phyloP scores from a whole-genome alignment of 2,113 vertebrate genomes.

The Microtus ochrogaster region DNA sequence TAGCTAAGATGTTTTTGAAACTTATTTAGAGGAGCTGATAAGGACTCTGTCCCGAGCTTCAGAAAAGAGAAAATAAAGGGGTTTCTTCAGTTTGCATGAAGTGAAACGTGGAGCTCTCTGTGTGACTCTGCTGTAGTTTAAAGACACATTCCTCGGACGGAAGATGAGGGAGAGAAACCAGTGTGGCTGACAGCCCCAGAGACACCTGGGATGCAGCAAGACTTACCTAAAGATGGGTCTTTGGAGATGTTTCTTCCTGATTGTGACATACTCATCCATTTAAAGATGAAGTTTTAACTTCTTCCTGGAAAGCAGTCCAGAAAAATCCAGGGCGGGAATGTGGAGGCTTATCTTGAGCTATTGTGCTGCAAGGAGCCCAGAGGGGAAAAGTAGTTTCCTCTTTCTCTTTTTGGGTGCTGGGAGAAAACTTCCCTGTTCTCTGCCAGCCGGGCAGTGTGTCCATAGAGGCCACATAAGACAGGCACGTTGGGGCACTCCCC shows the following conservation, averaged over 20 bases:
- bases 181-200: conserved; percentile 44
- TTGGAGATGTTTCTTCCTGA: conserved; percentile 94
- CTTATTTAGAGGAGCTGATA: conserved; percentile 70
- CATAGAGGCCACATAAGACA: conserved; percentile 91
- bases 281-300: conserved; percentile 86
- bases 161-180: conserved; percentile 51
- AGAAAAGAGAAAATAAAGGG: conserved; percentile 52
- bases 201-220: conserved; percentile 57
- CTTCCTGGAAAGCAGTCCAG: conserved; percentile 86
- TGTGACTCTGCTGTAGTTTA: conserved; percentile 21
- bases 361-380: conserved; percentile 85
- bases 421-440: conserved; percentile 89
- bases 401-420: conserved; percentile 87
- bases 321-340: conserved; percentile 83
- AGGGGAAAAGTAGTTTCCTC: conserved; percentile 80
- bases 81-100: background rate
- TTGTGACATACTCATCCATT: conserved; percentile 95
- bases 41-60: conserved; percentile 36
- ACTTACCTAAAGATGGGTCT: conserved; percentile 95
- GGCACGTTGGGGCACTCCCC: conserved; percentile 84
- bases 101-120: conserved; percentile 56
- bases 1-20: conserved; percentile 68
- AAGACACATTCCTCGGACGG: conserved; percentile 53
- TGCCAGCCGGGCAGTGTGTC: conserved; percentile 90
- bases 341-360: conserved; percentile 86